phyloP scores from a whole-genome alignment of 2,888 invertebrate genomes.

The Meteorus colon region DNA sequence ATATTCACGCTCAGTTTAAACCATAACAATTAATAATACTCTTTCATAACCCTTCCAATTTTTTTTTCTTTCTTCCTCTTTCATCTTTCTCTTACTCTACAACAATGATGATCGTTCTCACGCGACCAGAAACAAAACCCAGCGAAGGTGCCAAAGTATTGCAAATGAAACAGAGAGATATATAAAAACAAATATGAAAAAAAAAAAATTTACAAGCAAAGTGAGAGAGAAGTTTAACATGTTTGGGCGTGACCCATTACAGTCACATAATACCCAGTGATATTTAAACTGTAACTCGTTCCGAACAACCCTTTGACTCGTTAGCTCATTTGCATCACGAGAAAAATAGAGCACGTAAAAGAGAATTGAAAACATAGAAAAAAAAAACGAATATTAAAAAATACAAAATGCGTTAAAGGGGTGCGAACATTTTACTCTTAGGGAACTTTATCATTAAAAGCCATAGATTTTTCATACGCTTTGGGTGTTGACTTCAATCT shows the following conservation, averaged over 20 bases:
- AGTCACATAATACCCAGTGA: slow-evolving; percentile 66
- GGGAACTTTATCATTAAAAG: slow-evolving; percentile 21
- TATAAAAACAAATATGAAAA: slow-evolving; percentile 34
- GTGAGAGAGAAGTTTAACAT: slow-evolving; percentile 40
- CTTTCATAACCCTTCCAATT: slow-evolving; percentile 49
- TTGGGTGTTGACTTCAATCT: neutral
- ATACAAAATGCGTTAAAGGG: slow-evolving; percentile 40
- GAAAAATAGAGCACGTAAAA: slow-evolving; percentile 47
- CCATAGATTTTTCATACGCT: slow-evolving; percentile 17
- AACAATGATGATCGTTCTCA: slow-evolving; percentile 54
- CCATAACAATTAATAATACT: slow-evolving; percentile 49
- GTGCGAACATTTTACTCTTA: neutral
- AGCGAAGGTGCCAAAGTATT: slow-evolving; percentile 10
- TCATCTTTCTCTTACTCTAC: neutral
- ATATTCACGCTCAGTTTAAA: slow-evolving; percentile 45
- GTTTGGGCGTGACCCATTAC: slow-evolving; percentile 70
- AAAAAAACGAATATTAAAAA: slow-evolving; percentile 33
- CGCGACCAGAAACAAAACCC: slow-evolving; percentile 52
- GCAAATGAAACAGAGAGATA: slow-evolving; percentile 11
- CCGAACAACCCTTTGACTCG: slow-evolving; percentile 64
- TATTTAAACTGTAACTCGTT: slow-evolving; percentile 71
- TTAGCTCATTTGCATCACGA: slow-evolving; percentile 65
- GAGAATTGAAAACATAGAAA: slow-evolving; percentile 40
- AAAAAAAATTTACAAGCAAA: slow-evolving; percentile 29
- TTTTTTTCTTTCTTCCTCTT: neutral